These are phyloP conservation scores for Nerophis lumbriciformis DNA, from an alignment of 2,113 vertebrate genomes.

Conservation along the genomic window DNA sequence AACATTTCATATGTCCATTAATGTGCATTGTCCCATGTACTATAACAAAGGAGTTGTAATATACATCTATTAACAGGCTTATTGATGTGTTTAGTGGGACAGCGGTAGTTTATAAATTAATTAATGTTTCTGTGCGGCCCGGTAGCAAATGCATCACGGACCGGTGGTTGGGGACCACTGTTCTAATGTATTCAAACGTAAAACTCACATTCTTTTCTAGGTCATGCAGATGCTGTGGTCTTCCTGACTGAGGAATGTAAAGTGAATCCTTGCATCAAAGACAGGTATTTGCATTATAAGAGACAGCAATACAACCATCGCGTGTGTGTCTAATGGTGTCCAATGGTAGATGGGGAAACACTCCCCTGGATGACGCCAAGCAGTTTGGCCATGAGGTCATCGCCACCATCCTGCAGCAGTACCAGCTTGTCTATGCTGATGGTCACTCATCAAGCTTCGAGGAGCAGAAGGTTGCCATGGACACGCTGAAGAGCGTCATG, in stretches of 20 bases:
- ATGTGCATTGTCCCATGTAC: too few relatives aligned
- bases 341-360: constrained; percentile 81
- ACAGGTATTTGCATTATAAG: constrained; percentile 66
- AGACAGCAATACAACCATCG: neutral
- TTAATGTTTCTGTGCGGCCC: neutral
- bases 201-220: constrained; percentile 46
- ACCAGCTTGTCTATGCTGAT: constrained; percentile 64
- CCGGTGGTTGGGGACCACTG: too few relatives aligned
- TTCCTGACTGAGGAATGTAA: constrained; percentile 82
- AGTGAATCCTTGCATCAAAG: constrained; percentile 79
- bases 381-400: constrained; percentile 76
- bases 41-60: too few relatives aligned
- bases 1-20: too few relatives aligned
- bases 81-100: too few relatives aligned
- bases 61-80: too few relatives aligned
- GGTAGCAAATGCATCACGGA: too few relatives aligned
- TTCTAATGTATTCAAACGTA: too few relatives aligned
- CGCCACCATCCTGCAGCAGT: constrained; percentile 75
- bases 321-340: constrained; percentile 2
- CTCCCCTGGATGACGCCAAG: constrained; percentile 78
- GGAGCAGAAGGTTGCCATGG: constrained; percentile 52
- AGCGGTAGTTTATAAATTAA: neutral
- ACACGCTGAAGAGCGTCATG: constrained; percentile 1
- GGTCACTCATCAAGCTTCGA: constrained; percentile 42
- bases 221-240: constrained; percentile 75